Evolutionary conservation across 2,797 vertebrate genomes (phyloP), one percentile per base, ranked within the genome.

Genomic region (Pampus argenteus): DNA sequence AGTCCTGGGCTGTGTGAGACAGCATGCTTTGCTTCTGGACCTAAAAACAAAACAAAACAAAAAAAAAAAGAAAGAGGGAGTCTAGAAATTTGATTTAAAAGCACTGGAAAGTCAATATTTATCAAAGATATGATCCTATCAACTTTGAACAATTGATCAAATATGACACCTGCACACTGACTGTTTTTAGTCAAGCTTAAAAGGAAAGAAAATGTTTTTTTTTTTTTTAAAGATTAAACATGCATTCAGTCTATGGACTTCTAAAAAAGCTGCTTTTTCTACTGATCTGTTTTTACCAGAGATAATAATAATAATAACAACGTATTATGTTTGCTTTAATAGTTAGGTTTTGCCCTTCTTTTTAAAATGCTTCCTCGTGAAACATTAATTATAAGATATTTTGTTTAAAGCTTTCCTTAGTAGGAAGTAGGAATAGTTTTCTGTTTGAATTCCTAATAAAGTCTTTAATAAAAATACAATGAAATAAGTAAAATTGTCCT

Each of bases 11-110:
- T 40, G 88, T 94, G 76, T 94, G 88, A 76, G 94, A 91, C 31
- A 96, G 85, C 83, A 90, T 40, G 68, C 86, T 93, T 76, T 96
- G 95, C 68, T 95, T 96, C 89, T 97, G 94, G 8, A 94, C 88
- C 96, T 97, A 23, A 45, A 44, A 45, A 59, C 34, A 47, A 40
- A n/a, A n/a, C n/a, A n/a, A n/a, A n/a, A n/a, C n/a, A n/a, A n/a
- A n/a, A n/a, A n/a, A n/a, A 42, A 60, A 20, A 6, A 57, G 9
- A 51, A 20, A 57, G 0, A 60, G 9, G n/a, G 0, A n/a, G 9
- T 2, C 6, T 20, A 22, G 6, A 44, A 2, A 28, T 18, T 2
- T 2, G 18, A 47, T 36, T 5, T 26, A 52, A 10, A 55, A 45
- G 15, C 13, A 58, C 2, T 58, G 13, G 11, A 58, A 58, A 22